phyloP scores from a whole-genome alignment of 2,113 vertebrate genomes.

The Pelvicachromis taeniatus region DNA sequence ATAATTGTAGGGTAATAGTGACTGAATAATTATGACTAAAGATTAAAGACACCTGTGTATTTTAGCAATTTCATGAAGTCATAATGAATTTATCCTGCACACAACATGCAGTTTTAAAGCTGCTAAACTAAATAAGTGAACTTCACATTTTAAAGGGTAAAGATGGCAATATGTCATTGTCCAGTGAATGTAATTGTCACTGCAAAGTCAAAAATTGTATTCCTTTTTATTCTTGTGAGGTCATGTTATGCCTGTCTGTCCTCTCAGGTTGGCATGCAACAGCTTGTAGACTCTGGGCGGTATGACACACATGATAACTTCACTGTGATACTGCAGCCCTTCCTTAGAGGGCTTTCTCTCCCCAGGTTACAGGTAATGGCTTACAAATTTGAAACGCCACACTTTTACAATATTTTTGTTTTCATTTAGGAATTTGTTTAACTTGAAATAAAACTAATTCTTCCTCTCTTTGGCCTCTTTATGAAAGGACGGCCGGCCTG shows the following conservation, averaged over 20 bases:
- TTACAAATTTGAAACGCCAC: not conserved
- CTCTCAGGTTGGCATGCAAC: slow-evolving; percentile 67
- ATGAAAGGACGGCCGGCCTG: slow-evolving; percentile 76
- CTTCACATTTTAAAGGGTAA: not conserved
- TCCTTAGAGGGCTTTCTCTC: slow-evolving; percentile 63
- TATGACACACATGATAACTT: slow-evolving; percentile 79
- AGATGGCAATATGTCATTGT: not conserved
- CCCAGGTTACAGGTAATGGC: slow-evolving; percentile 56
- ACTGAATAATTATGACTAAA: not conserved
- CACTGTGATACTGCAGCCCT: slow-evolving; percentile 81
- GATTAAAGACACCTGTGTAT: not conserved
- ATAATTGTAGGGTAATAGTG: not conserved
- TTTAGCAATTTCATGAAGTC: not conserved
- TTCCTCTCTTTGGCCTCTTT: not conserved
- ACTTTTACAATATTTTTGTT: not conserved
- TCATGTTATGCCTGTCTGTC: not conserved
- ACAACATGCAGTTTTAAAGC: not conserved
- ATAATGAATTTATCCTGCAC: not conserved
- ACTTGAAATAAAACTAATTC: not conserved
- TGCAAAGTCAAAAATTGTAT: not conserved
- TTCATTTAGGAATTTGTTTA: not conserved
- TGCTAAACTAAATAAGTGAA: not conserved
- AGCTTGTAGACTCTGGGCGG: slow-evolving; percentile 73
- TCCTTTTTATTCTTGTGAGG: not conserved
- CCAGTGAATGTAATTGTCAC: not conserved